A percentile compares a stretch with the other conserved stretches of the same genome.
Conservation (phyloP, 2,113 vertebrate species). For the Entomyzon cyanotis region DNA sequence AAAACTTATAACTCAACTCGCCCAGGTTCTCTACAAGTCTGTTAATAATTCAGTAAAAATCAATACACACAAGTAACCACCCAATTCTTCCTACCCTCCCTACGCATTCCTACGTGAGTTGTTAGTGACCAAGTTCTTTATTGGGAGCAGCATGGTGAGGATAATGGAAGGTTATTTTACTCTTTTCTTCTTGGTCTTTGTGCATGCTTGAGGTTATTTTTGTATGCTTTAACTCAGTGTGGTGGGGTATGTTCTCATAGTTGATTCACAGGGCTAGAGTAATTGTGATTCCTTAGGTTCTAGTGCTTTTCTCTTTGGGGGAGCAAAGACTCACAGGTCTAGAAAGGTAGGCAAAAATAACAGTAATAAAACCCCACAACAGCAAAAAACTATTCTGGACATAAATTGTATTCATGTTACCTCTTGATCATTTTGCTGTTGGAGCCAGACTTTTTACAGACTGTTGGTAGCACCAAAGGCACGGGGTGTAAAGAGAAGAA, state of each 20-base stretch:
- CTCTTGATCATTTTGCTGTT: background rate
- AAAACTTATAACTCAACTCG: background rate
- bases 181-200: background rate
- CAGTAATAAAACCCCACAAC: background rate
- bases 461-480: background rate
- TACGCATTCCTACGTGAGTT: background rate
- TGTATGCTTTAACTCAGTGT: background rate
- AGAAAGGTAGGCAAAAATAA: background rate
- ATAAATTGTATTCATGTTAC: rapidly evolving
- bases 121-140: background rate
- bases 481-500: background rate
- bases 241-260: background rate
- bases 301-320: background rate
- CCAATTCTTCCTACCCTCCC: background rate
- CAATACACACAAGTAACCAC: background rate
- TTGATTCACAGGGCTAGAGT: background rate
- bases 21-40: background rate
- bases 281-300: background rate
- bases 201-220: background rate
- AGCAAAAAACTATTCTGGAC: background rate
- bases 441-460: background rate
- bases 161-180: background rate
- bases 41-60: slow-evolving; percentile 5
- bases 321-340: background rate
- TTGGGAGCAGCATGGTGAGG: background rate